Conservation (phyloP, 2,113 vertebrate species). For the Lepus timidus region DNA sequence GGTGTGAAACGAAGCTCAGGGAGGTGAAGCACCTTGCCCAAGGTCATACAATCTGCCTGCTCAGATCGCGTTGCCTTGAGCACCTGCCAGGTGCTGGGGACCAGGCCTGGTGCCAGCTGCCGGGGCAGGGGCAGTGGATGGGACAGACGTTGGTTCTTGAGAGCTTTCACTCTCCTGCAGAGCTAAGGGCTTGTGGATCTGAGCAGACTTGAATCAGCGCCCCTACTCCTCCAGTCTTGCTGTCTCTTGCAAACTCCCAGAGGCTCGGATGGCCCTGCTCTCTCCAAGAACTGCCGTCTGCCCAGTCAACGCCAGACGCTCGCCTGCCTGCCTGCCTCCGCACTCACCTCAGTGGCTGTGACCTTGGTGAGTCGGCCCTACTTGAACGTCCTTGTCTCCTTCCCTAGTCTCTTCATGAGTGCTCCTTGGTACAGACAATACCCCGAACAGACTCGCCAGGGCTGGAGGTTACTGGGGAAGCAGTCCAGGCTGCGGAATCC, state of each 20-base stretch:
- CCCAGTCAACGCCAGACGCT: rapidly evolving
- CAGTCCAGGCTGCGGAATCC: not conserved
- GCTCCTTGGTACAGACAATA: not conserved
- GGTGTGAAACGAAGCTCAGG: not conserved
- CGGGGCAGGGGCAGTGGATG: not conserved
- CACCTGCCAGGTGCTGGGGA: too few species aligned
- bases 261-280: not conserved
- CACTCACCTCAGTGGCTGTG: not conserved
- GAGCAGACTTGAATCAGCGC: not conserved
- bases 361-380: not conserved
- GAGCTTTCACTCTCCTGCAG: not conserved
- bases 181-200: not conserved
- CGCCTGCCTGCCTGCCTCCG: not conserved
- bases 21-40: not conserved
- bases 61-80: not conserved
- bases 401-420: not conserved
- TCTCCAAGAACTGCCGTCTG: not conserved
- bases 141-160: not conserved
- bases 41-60: not conserved
- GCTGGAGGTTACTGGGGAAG: not conserved
- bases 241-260: not conserved
- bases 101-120: not conserved
- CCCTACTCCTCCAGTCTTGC: not conserved
- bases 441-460: not conserved
- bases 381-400: not conserved